Percentiles rank a stretch among this genome's conserved stretches.
phyloP scores from a whole-genome alignment of 2,113 vertebrate genomes.

The Silurus asotus region DNA sequence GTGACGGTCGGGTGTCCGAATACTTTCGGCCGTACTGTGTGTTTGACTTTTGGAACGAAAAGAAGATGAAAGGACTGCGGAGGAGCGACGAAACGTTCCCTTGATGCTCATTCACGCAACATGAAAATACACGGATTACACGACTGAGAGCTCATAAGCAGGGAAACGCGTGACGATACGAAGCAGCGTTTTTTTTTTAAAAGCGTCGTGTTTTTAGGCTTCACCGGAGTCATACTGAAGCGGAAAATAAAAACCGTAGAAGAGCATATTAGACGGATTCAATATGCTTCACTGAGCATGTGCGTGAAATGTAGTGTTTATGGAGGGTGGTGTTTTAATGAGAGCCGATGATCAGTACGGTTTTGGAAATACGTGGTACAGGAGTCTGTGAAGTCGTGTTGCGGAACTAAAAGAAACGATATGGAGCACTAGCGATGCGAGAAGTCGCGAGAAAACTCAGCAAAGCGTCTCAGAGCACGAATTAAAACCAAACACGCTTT shows the following conservation, averaged over 20 bases:
- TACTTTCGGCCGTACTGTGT: neutral
- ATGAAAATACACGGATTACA: slow-evolving; percentile 4
- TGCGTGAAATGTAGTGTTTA: neutral
- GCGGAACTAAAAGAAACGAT: neutral
- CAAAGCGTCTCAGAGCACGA: too few species aligned
- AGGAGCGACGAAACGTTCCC: neutral
- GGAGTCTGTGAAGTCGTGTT: neutral
- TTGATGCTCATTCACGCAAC: neutral
- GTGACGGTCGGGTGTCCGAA: neutral
- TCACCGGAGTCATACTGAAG: neutral
- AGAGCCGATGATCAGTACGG: too few species aligned
- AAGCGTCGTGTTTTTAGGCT: neutral
- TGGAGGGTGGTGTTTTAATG: neutral
- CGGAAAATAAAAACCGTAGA: neutral
- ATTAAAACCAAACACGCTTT: neutral
- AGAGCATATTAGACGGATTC: neutral
- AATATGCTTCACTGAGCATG: neutral
- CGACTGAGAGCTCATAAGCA: neutral
- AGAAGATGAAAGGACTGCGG: neutral
- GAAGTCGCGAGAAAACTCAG: neutral
- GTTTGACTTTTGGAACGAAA: neutral
- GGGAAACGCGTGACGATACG: neutral
- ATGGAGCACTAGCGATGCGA: too few species aligned
- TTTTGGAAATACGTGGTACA: neutral
- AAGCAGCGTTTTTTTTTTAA: neutral